phyloP scores from a whole-genome alignment of 2,113 vertebrate genomes.

The Oncorhynchus clarkii region DNA sequence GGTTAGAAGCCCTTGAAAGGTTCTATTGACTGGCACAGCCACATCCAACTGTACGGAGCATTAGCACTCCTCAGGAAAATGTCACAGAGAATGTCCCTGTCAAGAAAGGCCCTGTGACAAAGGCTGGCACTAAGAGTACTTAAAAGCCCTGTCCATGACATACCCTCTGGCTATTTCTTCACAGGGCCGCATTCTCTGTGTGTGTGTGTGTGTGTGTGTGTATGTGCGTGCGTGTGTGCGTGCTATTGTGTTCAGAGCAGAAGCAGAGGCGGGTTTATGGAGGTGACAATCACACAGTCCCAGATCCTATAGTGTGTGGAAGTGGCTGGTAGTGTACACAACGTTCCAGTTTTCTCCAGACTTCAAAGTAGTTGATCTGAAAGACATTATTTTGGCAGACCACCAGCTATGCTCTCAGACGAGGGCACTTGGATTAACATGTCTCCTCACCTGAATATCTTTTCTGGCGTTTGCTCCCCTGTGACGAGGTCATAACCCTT shows the following conservation, averaged over 20 bases:
- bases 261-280: too few species aligned
- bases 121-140: conserved; percentile 56
- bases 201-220: conserved; percentile 11
- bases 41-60: neutral
- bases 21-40: neutral
- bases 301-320: too few species aligned
- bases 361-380: too few species aligned
- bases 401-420: too few species aligned
- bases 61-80: conserved; percentile 12
- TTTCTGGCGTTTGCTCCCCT: conserved; percentile 93
- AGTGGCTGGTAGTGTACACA: too few species aligned
- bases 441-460: conserved; percentile 90
- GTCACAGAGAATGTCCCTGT: conserved; percentile 56
- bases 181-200: neutral
- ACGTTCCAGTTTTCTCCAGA: too few species aligned
- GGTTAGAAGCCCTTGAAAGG: neutral
- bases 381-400: too few species aligned
- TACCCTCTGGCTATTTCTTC: neutral
- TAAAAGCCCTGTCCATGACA: conserved; percentile 16
- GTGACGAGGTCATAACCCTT: conserved; percentile 96
- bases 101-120: conserved; percentile 40
- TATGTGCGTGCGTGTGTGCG: neutral
- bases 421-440: neutral
- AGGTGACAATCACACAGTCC: too few species aligned
- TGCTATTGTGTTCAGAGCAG: too few species aligned